Evolutionary conservation across 2,797 vertebrate genomes (phyloP).

Genomic region (Intellagama lesueurii): DNA sequence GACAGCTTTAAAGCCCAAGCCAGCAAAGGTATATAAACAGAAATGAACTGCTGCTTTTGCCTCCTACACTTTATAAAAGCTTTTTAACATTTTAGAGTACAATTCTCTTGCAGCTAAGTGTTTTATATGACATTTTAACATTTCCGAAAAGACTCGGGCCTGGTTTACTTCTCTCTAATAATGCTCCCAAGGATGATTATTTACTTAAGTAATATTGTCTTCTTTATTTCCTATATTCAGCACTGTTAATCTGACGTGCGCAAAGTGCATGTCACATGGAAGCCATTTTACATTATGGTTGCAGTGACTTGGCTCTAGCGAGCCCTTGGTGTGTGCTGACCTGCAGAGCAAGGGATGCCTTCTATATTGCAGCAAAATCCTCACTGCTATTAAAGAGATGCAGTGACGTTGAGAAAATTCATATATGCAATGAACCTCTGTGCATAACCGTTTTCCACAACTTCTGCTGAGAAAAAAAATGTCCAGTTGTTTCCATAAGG

Average conservation of each 20-base stretch:
- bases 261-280: not conserved
- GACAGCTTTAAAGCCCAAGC: not conserved
- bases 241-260: slow-evolving; percentile 1
- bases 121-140: slow-evolving; percentile 25
- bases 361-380: not conserved
- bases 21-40: not conserved
- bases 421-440: not conserved
- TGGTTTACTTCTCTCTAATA: not conserved
- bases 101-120: not conserved
- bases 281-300: not conserved
- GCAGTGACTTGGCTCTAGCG: not conserved
- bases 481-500: not conserved
- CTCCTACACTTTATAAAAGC: not conserved
- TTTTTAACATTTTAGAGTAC: slow-evolving; percentile 17
- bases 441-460: not conserved
- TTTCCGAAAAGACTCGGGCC: slow-evolving; percentile 15
- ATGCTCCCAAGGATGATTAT: not conserved
- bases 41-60: not conserved
- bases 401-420: not conserved
- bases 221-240: slow-evolving; percentile 17
- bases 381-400: not conserved
- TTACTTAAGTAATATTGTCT: not conserved
- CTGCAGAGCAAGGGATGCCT: not conserved
- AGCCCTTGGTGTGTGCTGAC: not conserved
- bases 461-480: not conserved